Conservation (phyloP, 1,140 invertebrate genomes). For the Drosophila punjabiensis region DNA sequence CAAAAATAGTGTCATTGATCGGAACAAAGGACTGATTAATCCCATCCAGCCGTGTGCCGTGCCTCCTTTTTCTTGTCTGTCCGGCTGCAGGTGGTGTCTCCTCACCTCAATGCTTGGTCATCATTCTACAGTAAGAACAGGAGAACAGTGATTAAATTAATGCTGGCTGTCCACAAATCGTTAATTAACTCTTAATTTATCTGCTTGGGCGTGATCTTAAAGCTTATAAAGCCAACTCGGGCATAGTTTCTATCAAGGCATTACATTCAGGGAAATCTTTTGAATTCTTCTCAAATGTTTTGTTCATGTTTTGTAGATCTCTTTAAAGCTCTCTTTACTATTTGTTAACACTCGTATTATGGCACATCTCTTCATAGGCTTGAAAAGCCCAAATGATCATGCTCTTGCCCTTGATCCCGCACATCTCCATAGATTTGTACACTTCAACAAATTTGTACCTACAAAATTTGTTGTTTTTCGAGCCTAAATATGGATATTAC, state of each 20-base stretch:
- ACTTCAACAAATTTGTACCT: too few species aligned
- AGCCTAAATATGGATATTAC: too few species aligned
- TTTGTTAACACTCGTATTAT: not conserved
- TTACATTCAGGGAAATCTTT: not conserved
- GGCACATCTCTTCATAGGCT: not conserved
- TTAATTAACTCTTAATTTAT: not conserved
- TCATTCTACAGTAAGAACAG: not conserved
- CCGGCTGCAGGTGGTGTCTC: conserved; percentile 10
- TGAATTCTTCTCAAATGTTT: not conserved
- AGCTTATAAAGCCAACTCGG: not conserved
- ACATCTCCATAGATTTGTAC: not conserved
- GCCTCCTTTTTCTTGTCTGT: conserved; percentile 30
- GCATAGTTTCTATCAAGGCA: not conserved
- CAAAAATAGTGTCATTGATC: conserved; percentile 38
- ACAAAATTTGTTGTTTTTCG: too few species aligned
- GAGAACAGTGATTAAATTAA: not conserved
- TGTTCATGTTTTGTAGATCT: not conserved
- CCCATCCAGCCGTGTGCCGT: conserved; percentile 13
- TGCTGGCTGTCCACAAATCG: not conserved
- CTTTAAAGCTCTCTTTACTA: too few species aligned
- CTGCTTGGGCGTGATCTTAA: not conserved
- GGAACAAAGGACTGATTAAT: conserved; percentile 49
- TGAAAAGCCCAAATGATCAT: not conserved
- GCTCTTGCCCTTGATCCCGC: conserved; percentile 23
- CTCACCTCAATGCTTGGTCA: not conserved